Evolutionary conservation across 2,113 vertebrate species (phyloP).

Genomic region (Rafetus swinhoei): DNA sequence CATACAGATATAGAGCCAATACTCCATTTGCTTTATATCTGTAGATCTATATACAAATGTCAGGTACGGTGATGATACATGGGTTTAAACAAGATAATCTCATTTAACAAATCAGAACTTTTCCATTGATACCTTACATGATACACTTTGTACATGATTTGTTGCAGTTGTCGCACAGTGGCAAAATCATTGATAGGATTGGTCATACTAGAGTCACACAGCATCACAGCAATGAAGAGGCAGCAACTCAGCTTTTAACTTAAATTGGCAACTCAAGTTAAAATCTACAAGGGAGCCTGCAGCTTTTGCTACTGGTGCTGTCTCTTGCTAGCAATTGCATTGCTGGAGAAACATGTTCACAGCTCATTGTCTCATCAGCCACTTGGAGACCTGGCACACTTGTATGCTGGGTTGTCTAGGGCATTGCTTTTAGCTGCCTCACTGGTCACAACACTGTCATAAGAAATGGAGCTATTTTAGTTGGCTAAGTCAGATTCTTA

Average conservation of each 20-base stretch:
- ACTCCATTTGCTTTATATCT: too few species aligned
- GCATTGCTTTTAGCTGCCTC: not conserved
- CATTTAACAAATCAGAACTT: too few species aligned
- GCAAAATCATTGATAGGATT: too few species aligned
- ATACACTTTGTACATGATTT: too few species aligned
- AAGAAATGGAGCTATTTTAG: not conserved
- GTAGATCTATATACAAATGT: too few species aligned
- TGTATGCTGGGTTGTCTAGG: accelerated
- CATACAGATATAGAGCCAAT: too few species aligned
- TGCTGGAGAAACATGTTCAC: not conserved
- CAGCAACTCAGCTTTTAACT: not conserved
- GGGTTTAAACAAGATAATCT: too few species aligned
- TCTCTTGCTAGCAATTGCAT: accelerated
- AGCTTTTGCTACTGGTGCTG: not conserved
- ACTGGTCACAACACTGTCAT: accelerated
- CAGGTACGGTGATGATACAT: too few species aligned
- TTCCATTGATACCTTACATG: too few species aligned
- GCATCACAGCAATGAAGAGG: not conserved
- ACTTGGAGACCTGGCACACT: accelerated
- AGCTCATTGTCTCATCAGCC: not conserved
- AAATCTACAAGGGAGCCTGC: not conserved
- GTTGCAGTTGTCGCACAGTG: too few species aligned
- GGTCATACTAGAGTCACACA: too few species aligned
- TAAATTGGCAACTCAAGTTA: accelerated
- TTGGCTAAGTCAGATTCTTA: not conserved